A percentile compares a stretch with the other conserved stretches of the same genome.
phyloP scores from a whole-genome alignment of 2,888 invertebrate species.

The Macropis europaea region DNA sequence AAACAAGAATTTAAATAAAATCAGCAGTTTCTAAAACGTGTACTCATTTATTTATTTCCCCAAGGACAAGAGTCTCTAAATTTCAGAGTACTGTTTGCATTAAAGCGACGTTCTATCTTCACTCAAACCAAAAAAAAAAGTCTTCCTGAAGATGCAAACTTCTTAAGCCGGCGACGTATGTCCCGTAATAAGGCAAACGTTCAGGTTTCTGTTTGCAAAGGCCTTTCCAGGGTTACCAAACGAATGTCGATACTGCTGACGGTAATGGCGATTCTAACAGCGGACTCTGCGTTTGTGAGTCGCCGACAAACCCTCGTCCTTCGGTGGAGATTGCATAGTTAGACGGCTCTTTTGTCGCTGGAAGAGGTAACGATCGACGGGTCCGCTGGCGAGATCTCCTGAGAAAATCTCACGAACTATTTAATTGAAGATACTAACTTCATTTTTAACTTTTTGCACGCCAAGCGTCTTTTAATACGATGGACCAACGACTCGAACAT shows the following conservation, averaged over 20 bases:
- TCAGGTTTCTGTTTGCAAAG: conserved; percentile 24
- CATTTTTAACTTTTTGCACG: too few relatives aligned
- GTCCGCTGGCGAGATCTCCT: background rate
- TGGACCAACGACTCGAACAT: too few relatives aligned
- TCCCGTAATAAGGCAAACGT: conserved; percentile 46
- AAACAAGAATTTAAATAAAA: too few relatives aligned
- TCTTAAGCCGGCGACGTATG: conserved; percentile 28
- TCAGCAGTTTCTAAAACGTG: too few relatives aligned
- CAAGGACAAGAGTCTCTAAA: background rate
- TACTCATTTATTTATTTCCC: background rate
- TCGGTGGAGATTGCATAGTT: conserved; percentile 38
- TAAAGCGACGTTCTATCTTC: background rate
- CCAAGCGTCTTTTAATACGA: too few relatives aligned
- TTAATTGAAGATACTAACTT: conserved; percentile 1
- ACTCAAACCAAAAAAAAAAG: background rate
- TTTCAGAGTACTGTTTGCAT: background rate
- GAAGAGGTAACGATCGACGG: conserved; percentile 22
- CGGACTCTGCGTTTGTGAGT: conserved; percentile 29
- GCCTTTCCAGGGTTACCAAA: conserved; percentile 48
- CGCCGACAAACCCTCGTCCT: conserved; percentile 44
- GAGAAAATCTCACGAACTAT: background rate
- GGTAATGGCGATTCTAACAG: conserved; percentile 54
- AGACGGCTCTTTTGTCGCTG: conserved; percentile 49
- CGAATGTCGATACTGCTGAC: conserved; percentile 38
- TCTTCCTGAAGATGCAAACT: conserved; percentile 18